These are phyloP conservation scores for Clupea harengus DNA, from an alignment of 2,113 vertebrate species.

Conservation along the genomic window DNA sequence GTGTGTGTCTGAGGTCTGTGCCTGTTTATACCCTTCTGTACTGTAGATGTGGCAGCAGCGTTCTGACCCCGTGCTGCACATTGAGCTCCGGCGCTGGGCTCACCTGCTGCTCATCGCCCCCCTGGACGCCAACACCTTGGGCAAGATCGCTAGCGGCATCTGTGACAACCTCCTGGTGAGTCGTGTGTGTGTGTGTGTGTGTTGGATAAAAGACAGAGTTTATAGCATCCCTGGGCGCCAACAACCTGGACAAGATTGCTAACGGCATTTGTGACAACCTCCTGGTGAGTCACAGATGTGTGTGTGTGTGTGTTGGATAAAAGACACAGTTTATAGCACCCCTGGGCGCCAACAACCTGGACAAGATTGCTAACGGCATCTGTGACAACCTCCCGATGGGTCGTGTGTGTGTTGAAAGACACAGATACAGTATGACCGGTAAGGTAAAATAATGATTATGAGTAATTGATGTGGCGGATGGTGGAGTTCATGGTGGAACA, in stretches of 20 bases:
- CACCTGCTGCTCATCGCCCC: slow-evolving; percentile 89
- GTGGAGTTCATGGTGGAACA: too few relatives aligned
- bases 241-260: slow-evolving; percentile 92
- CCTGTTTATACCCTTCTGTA: not conserved
- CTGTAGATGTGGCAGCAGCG: slow-evolving; percentile 83
- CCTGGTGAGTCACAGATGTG: slow-evolving; percentile 83
- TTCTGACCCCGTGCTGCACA: slow-evolving; percentile 89
- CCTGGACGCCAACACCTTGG: slow-evolving; percentile 94
- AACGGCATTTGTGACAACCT: slow-evolving; percentile 95
- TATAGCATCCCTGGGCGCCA: slow-evolving; percentile 91
- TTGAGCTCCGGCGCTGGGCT: slow-evolving; percentile 92
- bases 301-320: too few relatives aligned
- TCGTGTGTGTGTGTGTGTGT: slow-evolving; percentile 6
- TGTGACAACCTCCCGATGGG: slow-evolving; percentile 97
- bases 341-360: slow-evolving; percentile 94
- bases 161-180: slow-evolving; percentile 97
- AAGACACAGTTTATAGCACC: slow-evolving; percentile 77
- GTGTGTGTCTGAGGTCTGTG: not conserved
- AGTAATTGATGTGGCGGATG: too few relatives aligned
- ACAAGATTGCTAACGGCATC: slow-evolving; percentile 89
- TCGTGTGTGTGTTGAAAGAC: slow-evolving; percentile 7
- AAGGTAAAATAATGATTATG: too few relatives aligned
- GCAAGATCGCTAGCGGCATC: slow-evolving; percentile 89
- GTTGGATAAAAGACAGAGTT: too few relatives aligned
- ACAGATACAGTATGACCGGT: too few relatives aligned